Conservation (phyloP, 1,140 invertebrate species). For the Caenorhabditis briggsae region DNA sequence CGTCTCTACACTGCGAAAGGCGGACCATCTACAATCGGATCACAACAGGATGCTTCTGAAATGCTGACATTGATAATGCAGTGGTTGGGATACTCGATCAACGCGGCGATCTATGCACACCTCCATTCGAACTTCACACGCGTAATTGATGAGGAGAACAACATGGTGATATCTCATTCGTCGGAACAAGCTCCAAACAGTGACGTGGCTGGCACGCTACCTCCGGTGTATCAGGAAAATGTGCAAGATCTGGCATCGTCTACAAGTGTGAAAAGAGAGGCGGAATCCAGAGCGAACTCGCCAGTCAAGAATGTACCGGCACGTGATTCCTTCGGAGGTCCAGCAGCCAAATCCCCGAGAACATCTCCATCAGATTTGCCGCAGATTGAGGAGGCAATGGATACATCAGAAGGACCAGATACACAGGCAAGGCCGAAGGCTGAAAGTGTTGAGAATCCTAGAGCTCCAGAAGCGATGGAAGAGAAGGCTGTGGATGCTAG, state of each 20-base stretch:
- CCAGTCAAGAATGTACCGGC: background rate
- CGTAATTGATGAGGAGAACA: background rate
- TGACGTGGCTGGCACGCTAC: background rate
- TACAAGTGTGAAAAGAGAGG: background rate
- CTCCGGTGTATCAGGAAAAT: background rate
- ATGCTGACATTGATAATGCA: slow-evolving; percentile 14
- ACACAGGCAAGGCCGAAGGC: background rate
- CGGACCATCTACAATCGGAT: background rate
- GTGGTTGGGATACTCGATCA: background rate
- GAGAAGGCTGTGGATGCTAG: background rate
- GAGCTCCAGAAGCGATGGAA: background rate
- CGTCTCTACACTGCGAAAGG: background rate
- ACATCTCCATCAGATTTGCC: background rate
- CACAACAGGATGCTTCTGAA: slow-evolving; percentile 15
- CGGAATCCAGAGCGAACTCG: background rate
- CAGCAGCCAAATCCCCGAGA: background rate
- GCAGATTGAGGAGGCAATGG: background rate
- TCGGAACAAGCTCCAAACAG: background rate
- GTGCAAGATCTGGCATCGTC: background rate
- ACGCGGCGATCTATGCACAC: background rate
- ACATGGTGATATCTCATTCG: background rate
- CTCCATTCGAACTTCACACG: background rate
- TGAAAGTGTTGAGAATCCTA: background rate
- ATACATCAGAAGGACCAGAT: background rate
- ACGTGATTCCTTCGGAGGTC: too few relatives aligned